Evolutionary conservation across 1,140 invertebrate species (phyloP), one percentile per base, ranked within the genome.

Genomic region (Ceratina calcarata): DNA sequence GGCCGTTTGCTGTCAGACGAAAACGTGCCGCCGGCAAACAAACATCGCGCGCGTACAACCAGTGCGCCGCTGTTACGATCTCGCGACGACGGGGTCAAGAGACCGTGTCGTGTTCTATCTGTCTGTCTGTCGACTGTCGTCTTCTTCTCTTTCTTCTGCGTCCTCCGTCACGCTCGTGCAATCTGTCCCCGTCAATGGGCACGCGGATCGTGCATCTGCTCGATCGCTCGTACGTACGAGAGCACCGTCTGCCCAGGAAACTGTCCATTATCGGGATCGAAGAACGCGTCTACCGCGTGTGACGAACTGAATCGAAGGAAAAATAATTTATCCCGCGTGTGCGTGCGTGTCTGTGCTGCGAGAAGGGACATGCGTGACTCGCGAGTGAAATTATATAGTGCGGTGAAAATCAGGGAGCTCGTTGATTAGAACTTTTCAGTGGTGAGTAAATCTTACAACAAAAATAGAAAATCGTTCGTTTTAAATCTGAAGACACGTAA

Each of bases 181-280:
- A 55, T 10, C 18, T 18, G 12, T 32, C 24, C n/a, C 73, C 37
- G 62, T 53, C 80, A 55, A 55, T 55, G 53, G 18, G 18, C 27
- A 57, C 64, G 73, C 73, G 76, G 81, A 78, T 87, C 81, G 85
- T 73, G 78, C 81, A 68, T 74, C 83, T 80, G 67, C 83, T 81
- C 71, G 78, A 75, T 80, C 78, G 81, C 80, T 7, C 69, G 82
- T 81, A 32, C 27, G 4, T 32, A 32, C 27, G 27, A 83, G 83
- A 83, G 83, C 83, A 78, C 75, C 73, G 87, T 90, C 87, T 90
- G 85, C 85, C 84, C 90, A 91, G 91, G 90, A 91, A 91, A 90
- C 89, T 79, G 86, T 90, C 89, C 89, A 90, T 91, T 90, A 90
- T 10, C 84, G 86, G 77, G 83, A 55, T 10, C 53, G 53, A 18